These are phyloP conservation scores for Cyprinodon variegatus DNA, from an alignment of 2,113 vertebrate genomes.

Conservation along the genomic window DNA sequence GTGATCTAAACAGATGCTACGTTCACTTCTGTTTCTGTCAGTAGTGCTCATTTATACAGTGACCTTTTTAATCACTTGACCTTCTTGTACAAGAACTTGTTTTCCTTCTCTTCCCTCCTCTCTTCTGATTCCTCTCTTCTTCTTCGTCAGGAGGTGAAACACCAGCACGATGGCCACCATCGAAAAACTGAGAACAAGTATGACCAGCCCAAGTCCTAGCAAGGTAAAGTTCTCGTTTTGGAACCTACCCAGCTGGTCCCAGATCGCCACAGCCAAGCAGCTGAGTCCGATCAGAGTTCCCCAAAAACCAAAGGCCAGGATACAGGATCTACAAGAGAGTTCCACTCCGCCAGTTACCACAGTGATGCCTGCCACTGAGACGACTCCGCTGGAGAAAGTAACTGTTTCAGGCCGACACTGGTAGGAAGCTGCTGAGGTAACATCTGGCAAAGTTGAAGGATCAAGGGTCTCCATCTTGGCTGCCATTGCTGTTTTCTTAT, in stretches of 20 bases:
- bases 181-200: slow-evolving; percentile 66
- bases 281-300: slow-evolving; percentile 77
- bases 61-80: slow-evolving; percentile 73
- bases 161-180: slow-evolving; percentile 50
- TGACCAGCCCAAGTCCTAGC: slow-evolving; percentile 71
- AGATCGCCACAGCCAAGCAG: slow-evolving; percentile 73
- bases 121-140: slow-evolving; percentile 37
- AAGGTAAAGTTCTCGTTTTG: slow-evolving; percentile 59
- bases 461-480: slow-evolving; percentile 62
- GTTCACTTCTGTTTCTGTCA: not conserved
- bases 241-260: slow-evolving; percentile 58
- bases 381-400: slow-evolving; percentile 70
- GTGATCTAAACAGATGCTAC: not conserved
- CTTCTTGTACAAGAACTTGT: slow-evolving; percentile 68
- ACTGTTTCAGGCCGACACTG: slow-evolving; percentile 71
- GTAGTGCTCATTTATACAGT: slow-evolving; percentile 68
- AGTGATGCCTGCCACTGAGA: slow-evolving; percentile 77
- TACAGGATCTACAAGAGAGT: slow-evolving; percentile 78
- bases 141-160: slow-evolving; percentile 62
- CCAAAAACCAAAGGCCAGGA: slow-evolving; percentile 80
- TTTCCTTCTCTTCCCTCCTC: slow-evolving; percentile 68
- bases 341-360: slow-evolving; percentile 80
- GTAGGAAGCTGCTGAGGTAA: slow-evolving; percentile 64
- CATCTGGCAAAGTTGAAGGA: slow-evolving; percentile 53
- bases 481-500: slow-evolving; percentile 36